Conservation (phyloP, 1,140 invertebrate species). For the Oedothorax gibbosus region DNA sequence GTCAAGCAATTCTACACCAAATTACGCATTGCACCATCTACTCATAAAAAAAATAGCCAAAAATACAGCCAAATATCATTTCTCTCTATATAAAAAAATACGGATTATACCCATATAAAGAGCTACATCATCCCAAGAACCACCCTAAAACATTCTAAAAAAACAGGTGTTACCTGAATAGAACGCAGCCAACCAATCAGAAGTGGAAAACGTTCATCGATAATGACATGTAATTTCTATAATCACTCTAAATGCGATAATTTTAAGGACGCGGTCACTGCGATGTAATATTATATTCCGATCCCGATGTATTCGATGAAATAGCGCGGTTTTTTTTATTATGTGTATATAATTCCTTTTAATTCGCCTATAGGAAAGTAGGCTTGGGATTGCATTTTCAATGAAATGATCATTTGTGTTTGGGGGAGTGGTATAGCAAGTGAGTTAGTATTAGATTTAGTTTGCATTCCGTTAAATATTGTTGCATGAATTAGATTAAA, state of each 20-base stretch:
- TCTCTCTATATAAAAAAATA: neutral
- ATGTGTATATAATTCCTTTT: conserved; percentile 33
- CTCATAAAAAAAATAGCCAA: neutral
- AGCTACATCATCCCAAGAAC: conserved; percentile 6
- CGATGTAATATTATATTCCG: conserved; percentile 48
- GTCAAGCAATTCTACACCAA: too few relatives aligned
- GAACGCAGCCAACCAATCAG: conserved; percentile 27
- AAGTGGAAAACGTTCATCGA: conserved; percentile 43
- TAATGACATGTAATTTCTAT: conserved; percentile 61
- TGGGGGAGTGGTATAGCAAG: neutral
- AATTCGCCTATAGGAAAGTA: conserved; percentile 43
- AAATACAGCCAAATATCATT: neutral
- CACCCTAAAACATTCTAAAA: conserved; percentile 43
- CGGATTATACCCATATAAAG: conserved; percentile 13
- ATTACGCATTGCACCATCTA: too few relatives aligned
- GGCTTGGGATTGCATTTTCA: conserved; percentile 43
- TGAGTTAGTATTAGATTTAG: neutral
- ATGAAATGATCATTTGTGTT: conserved; percentile 1
- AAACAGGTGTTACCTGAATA: conserved; percentile 58
- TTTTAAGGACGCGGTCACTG: conserved; percentile 57
- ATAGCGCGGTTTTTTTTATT: conserved; percentile 35
- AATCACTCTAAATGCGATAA: conserved; percentile 60
- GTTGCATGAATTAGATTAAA: neutral
- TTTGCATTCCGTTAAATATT: neutral
- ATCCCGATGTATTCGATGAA: conserved; percentile 20